phyloP scores from a whole-genome alignment of 2,797 vertebrate genomes.

The Craterocephalus amniculus region DNA sequence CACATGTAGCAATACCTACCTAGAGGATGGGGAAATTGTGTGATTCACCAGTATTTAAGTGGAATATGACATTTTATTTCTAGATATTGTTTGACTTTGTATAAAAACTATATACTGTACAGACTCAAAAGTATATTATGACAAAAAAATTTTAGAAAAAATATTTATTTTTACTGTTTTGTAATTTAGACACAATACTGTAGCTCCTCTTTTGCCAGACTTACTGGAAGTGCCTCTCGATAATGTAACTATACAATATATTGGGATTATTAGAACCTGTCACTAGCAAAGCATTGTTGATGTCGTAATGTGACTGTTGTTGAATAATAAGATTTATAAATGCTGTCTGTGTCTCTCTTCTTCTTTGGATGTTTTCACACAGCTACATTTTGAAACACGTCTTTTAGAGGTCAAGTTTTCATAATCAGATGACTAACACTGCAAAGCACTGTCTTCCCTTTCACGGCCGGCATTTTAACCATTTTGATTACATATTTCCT shows the following conservation, averaged over 20 bases:
- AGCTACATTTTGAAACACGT: background rate
- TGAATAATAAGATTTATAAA: conserved; percentile 92
- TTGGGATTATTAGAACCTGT: conserved; percentile 92
- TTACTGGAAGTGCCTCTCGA: conserved; percentile 99
- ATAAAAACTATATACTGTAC: conserved; percentile 92
- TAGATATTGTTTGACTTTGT: conserved; percentile 92
- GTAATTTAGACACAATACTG: conserved; percentile 96
- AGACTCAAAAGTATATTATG: conserved; percentile 83
- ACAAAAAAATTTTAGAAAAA: conserved; percentile 89
- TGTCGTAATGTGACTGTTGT: conserved; percentile 94
- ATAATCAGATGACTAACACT: background rate
- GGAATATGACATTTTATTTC: conserved; percentile 87
- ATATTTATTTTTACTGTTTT: conserved; percentile 99
- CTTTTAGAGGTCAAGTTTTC: background rate
- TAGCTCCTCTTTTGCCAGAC: conserved; percentile 94
- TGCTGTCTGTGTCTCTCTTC: conserved; percentile 79
- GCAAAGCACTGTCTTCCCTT: background rate
- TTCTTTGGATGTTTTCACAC: conserved; percentile 42
- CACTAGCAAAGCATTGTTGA: conserved; percentile 92
- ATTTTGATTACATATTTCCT: background rate
- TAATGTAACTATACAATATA: conserved; percentile 92
- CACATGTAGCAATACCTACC: conserved; percentile 93
- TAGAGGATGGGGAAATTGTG: conserved; percentile 81
- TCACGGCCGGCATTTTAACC: background rate
- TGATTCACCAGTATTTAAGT: conserved; percentile 89